phyloP scores from a whole-genome alignment of 2,888 invertebrate genomes.

The Lucinisca nassula region DNA sequence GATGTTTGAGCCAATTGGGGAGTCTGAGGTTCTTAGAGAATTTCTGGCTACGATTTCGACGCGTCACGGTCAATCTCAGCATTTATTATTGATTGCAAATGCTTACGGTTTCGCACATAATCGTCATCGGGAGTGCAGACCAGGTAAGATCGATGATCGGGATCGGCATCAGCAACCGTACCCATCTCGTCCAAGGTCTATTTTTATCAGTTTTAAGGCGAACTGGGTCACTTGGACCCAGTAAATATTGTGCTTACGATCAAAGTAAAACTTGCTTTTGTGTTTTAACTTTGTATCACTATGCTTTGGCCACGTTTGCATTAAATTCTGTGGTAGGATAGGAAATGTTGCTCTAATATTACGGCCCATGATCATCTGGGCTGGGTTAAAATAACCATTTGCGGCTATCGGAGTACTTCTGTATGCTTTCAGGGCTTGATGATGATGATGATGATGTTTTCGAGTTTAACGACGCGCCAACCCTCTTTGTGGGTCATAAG shows the following conservation, averaged over 20 bases:
- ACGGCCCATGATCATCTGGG: slow-evolving; percentile 55
- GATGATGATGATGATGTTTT: no score
- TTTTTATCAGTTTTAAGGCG: background rate
- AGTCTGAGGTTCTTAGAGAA: background rate
- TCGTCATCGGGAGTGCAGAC: background rate
- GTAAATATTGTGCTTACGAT: background rate
- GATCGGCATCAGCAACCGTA: background rate
- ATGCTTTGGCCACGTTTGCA: slow-evolving; percentile 35
- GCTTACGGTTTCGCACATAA: background rate
- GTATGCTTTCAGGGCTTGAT: slow-evolving; percentile 42
- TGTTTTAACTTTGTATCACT: slow-evolving; percentile 1
- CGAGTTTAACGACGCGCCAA: no score
- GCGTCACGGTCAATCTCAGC: background rate
- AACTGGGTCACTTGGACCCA: background rate
- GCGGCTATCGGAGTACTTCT: slow-evolving; percentile 29
- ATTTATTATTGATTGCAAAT: background rate
- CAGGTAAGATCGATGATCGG: background rate
- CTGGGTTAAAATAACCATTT: slow-evolving; percentile 30
- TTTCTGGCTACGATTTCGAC: background rate
- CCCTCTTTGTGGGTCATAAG: no score
- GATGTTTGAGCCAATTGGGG: background rate
- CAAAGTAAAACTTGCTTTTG: background rate
- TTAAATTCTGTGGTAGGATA: background rate
- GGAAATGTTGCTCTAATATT: slow-evolving; percentile 34
- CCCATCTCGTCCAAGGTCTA: background rate